A percentile compares a stretch with the other conserved stretches of the same genome.
phyloP scores from a whole-genome alignment of 2,113 vertebrate species.

The Bubo blakistoni region DNA sequence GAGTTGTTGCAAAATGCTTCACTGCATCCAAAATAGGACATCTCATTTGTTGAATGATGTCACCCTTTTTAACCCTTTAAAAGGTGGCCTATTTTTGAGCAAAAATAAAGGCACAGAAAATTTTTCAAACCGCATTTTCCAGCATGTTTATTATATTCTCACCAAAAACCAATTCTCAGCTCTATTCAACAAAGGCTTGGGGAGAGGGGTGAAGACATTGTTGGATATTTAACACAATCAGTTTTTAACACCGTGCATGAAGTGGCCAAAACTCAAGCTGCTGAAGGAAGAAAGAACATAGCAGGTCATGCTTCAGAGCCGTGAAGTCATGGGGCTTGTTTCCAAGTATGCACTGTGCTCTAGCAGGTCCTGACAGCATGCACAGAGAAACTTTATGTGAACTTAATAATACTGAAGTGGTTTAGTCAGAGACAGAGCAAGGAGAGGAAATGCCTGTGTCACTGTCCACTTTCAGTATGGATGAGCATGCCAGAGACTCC shows the following conservation, averaged over 20 bases:
- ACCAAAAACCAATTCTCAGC: neutral
- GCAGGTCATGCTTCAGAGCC: neutral
- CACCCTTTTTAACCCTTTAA: neutral
- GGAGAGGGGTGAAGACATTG: accelerated
- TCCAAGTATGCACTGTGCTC: slow-evolving; percentile 9
- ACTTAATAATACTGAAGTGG: neutral
- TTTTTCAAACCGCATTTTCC: neutral
- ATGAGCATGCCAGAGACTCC: neutral
- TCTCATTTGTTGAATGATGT: neutral
- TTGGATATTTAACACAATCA: neutral
- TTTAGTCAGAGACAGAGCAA: neutral
- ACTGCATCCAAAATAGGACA: neutral
- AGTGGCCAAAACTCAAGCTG: neutral
- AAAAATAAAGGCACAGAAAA: neutral
- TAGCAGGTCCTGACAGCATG: neutral
- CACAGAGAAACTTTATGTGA: neutral
- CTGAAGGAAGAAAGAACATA: neutral
- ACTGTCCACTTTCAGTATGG: neutral
- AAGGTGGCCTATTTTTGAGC: neutral
- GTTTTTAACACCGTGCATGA: neutral
- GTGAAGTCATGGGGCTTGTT: neutral
- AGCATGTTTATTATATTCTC: neutral
- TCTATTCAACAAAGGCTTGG: neutral
- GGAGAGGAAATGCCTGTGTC: slow-evolving; percentile 28
- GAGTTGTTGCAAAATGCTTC: neutral